Evolutionary conservation across 2,888 invertebrate species (phyloP).

Genomic region (Incurvaria masculella): DNA sequence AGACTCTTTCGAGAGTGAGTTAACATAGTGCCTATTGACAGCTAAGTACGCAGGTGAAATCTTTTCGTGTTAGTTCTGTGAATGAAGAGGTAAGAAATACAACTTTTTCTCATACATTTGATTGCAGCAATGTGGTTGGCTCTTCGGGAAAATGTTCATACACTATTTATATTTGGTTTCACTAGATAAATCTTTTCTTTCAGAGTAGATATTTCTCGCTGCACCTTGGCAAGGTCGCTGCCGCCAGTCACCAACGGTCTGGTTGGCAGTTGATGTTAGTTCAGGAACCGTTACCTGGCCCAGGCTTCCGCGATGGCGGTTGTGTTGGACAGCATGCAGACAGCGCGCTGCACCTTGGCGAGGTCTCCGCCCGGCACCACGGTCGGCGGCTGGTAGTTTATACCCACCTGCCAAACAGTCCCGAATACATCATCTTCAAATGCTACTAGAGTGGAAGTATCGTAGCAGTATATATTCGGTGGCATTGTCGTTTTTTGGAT

Average conservation of each 20-base stretch:
- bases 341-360: slow-evolving; percentile 91
- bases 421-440: too few relatives aligned
- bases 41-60: too few relatives aligned
- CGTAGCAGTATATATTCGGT: too few relatives aligned
- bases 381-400: slow-evolving; percentile 88
- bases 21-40: too few relatives aligned
- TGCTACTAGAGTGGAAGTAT: too few relatives aligned
- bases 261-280: neutral
- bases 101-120: too few relatives aligned
- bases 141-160: neutral
- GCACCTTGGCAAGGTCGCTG: slow-evolving; percentile 89
- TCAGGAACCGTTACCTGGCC: slow-evolving; percentile 74
- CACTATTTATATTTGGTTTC: neutral
- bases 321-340: slow-evolving; percentile 96
- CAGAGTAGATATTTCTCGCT: slow-evolving; percentile 46
- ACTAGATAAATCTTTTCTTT: neutral
- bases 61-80: too few relatives aligned
- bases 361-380: slow-evolving; percentile 90
- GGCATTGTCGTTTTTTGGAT: too few relatives aligned
- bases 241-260: slow-evolving; percentile 90
- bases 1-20: too few relatives aligned
- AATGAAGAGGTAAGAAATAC: too few relatives aligned
- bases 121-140: neutral
- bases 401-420: slow-evolving; percentile 73
- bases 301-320: slow-evolving; percentile 96